phyloP scores from a whole-genome alignment of 2,113 vertebrate genomes.

The Scomber japonicus region DNA sequence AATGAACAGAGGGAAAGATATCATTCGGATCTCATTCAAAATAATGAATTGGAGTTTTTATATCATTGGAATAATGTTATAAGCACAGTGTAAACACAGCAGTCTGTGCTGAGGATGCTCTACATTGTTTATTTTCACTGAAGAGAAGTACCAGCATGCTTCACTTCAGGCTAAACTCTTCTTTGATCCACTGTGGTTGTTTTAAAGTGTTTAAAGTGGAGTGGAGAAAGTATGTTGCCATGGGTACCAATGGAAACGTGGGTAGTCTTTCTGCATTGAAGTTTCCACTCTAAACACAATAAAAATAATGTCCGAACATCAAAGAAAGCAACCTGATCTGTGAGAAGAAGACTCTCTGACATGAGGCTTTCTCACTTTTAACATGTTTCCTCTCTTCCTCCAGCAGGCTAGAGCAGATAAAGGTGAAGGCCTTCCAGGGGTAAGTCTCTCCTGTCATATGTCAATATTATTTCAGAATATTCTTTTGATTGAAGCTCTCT shows the following conservation, averaged over 20 bases:
- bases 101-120: background rate
- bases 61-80: background rate
- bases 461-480: background rate
- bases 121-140: background rate
- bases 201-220: too few species aligned
- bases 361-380: background rate
- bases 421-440: slow-evolving; percentile 55
- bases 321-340: background rate
- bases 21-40: too few species aligned
- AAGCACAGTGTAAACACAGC: background rate
- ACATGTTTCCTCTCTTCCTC: background rate
- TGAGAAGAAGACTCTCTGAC: background rate
- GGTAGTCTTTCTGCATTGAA: too few species aligned
- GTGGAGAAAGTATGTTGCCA: background rate
- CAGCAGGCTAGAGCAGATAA: slow-evolving; percentile 64
- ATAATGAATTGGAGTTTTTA: background rate
- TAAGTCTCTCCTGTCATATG: slow-evolving; percentile 34
- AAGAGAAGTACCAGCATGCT: too few species aligned
- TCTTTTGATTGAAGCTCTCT: background rate
- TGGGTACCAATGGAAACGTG: background rate
- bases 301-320: too few species aligned
- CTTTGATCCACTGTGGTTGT: too few species aligned
- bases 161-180: too few species aligned
- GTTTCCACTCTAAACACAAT: too few species aligned
- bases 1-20: too few species aligned